Percentiles rank a stretch among this genome's conserved stretches.
Conservation (phyloP, 2,113 vertebrate genomes). For the Sisor rabdophorus region DNA sequence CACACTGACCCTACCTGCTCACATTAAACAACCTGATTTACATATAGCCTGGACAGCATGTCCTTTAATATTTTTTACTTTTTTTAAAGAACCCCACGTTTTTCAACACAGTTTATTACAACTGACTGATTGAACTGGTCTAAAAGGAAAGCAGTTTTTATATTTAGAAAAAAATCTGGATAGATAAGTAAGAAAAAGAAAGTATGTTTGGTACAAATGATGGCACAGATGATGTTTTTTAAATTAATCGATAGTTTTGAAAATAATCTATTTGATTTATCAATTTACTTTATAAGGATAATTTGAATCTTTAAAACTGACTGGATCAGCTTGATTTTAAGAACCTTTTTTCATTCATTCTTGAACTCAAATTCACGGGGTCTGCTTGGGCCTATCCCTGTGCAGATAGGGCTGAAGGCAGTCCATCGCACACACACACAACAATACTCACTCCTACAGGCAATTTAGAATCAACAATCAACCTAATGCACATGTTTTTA, state of each 20-base stretch:
- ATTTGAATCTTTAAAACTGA: neutral
- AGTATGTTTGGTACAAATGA: neutral
- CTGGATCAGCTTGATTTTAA: no score
- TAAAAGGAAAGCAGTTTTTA: neutral
- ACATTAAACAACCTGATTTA: neutral
- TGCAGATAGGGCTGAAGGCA: no score
- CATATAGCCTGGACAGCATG: neutral
- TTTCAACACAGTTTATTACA: neutral
- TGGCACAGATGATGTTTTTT: neutral
- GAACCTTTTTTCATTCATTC: no score
- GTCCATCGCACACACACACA: no score
- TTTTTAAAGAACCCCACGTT: neutral
- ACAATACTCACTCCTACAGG: no score
- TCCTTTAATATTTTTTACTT: neutral
- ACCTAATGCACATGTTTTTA: no score
- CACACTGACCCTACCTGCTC: conserved; percentile 25
- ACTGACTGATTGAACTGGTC: neutral
- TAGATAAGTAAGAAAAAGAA: neutral
- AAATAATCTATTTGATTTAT: neutral
- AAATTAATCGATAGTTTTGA: neutral
- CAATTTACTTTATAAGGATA: neutral
- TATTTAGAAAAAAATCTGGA: neutral
- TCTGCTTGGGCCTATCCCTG: no score
- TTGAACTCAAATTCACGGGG: no score
- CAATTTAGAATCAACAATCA: no score